Conservation (phyloP, 2,888 invertebrate species). For the Coelinius sp. region DNA sequence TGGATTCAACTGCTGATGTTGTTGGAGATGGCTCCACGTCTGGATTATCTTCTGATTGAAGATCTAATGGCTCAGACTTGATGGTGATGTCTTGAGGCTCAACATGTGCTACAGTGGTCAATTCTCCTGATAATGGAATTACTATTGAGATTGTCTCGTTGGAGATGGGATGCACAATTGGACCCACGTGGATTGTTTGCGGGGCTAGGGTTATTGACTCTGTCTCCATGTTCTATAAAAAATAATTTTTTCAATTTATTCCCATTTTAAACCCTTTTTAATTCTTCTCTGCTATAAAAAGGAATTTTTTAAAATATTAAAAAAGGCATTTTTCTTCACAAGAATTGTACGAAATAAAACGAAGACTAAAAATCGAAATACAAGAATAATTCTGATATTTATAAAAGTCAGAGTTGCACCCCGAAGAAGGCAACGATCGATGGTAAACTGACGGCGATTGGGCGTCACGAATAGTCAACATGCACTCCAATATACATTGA, state of each 20-base stretch:
- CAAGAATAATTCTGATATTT: slow-evolving; percentile 35
- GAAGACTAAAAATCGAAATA: not conserved
- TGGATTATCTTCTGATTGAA: not conserved
- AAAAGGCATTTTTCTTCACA: too few relatives aligned
- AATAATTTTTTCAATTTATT: not conserved
- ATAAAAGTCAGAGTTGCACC: slow-evolving; percentile 36
- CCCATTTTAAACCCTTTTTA: slow-evolving; percentile 14
- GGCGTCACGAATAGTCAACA: slow-evolving; percentile 35
- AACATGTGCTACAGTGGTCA: slow-evolving; percentile 32
- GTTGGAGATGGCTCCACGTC: not conserved
- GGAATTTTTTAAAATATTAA: not conserved
- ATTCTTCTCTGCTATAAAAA: not conserved
- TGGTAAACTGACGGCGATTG: slow-evolving; percentile 38
- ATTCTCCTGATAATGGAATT: slow-evolving; percentile 60
- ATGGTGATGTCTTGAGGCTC: not conserved
- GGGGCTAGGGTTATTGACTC: slow-evolving; percentile 58
- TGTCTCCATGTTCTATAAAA: slow-evolving; percentile 44
- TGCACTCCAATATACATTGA: slow-evolving; percentile 2
- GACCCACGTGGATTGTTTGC: slow-evolving; percentile 62
- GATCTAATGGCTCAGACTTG: slow-evolving; percentile 41
- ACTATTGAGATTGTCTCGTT: slow-evolving; percentile 62
- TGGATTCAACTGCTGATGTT: slow-evolving; percentile 36
- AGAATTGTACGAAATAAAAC: not conserved
- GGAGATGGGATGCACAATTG: slow-evolving; percentile 61
- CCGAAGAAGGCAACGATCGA: slow-evolving; percentile 37